These are phyloP conservation scores for Emydura subglobosa DNA, from an alignment of 2,113 vertebrate genomes.

Conservation along the genomic window DNA sequence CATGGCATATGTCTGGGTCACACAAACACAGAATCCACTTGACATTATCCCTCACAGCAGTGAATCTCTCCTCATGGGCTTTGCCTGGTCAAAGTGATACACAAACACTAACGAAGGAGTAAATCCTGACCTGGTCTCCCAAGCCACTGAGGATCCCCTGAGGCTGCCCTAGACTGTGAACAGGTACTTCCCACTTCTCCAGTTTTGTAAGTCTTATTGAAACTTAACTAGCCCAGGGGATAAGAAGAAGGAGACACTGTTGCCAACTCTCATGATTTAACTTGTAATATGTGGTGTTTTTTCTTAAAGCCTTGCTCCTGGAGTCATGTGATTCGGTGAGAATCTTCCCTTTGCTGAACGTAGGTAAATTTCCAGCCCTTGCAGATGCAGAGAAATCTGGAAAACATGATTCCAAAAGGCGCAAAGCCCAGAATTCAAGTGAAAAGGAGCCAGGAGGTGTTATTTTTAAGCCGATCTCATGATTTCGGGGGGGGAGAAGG, in stretches of 20 bases:
- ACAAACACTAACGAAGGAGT: neutral
- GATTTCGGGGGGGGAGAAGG: neutral
- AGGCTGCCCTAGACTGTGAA: neutral
- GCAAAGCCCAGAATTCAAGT: neutral
- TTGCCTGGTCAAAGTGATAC: neutral
- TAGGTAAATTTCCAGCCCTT: neutral
- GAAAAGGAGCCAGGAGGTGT: neutral
- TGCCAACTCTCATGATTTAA: neutral
- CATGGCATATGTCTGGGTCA: neutral
- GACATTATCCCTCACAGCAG: neutral
- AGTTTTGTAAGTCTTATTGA: neutral
- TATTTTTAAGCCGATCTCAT: neutral
- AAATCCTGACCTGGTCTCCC: neutral
- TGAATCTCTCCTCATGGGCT: neutral
- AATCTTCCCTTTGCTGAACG: neutral
- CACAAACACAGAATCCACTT: fast-evolving
- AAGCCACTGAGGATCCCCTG: neutral
- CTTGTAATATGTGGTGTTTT: neutral
- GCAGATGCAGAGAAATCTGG: neutral
- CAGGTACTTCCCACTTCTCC: fast-evolving
- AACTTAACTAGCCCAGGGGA: neutral
- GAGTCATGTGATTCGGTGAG: neutral
- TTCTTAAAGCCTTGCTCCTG: neutral
- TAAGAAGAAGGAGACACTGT: neutral
- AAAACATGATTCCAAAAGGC: neutral